These are phyloP conservation scores for Cirrhinus molitorella DNA, from an alignment of 2,797 vertebrate species.

Conservation along the genomic window DNA sequence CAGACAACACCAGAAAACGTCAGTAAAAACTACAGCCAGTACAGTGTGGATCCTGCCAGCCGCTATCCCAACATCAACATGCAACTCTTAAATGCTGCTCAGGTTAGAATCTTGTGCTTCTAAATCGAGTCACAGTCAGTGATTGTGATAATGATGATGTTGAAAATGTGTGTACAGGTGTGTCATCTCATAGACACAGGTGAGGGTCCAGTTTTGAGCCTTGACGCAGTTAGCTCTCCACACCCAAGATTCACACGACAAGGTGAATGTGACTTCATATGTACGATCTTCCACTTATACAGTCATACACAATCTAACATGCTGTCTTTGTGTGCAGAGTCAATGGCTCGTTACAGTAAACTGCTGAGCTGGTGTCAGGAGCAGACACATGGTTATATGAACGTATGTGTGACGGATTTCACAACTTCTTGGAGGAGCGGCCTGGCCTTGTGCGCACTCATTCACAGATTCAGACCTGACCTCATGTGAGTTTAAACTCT, in stretches of 20 bases:
- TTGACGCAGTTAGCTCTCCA: conserved; percentile 76
- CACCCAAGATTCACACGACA: conserved; percentile 81
- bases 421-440: conserved; percentile 95
- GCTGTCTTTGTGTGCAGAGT: conserved; percentile 76
- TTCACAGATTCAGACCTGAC: conserved; percentile 90
- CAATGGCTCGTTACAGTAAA: conserved; percentile 87
- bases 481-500: conserved; percentile 84
- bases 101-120: conserved; percentile 76
- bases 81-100: conserved; percentile 83
- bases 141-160: background rate
- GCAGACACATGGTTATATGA: conserved; percentile 87
- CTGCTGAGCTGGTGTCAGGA: conserved; percentile 93
- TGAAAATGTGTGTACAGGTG: conserved; percentile 77
- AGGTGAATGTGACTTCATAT: conserved; percentile 72
- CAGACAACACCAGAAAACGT: conserved; percentile 97
- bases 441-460: conserved; percentile 92
- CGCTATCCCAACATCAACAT: conserved; percentile 89
- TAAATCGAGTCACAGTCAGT: background rate
- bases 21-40: conserved; percentile 92
- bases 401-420: conserved; percentile 87
- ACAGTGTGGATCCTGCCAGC: conserved; percentile 90
- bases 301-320: background rate
- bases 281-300: background rate
- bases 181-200: conserved; percentile 90
- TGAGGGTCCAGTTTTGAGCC: conserved; percentile 78